Evolutionary conservation across 1,140 invertebrate species (phyloP), one percentile per base, ranked within the genome.

Genomic region (Calephelis virginiensis): DNA sequence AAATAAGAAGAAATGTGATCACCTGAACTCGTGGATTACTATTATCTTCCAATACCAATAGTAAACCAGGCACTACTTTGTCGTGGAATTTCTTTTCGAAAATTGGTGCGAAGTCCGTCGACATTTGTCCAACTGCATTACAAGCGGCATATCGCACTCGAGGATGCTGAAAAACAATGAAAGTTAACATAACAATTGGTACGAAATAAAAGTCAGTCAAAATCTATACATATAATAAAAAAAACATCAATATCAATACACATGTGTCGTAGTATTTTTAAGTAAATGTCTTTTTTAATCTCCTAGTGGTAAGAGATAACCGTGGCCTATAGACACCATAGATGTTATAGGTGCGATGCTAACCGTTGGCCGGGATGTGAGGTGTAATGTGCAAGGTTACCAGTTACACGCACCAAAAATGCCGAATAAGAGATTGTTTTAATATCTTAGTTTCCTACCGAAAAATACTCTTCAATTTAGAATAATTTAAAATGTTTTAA

Each of bases 121-220:
- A 97, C 97, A 99, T 98, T 92, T 99, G 99, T 12, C 99, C 99
- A 48, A 99, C 94, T n/a, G 98, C 98, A 92, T 99, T 99, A 84
- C 99, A 99, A 59, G 97, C 97, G 38, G 99, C 99, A 83, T 99
- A 99, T 53, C 98, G 93, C 0, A 99, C 98, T 71, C 97, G 92
- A 11, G 97, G 97, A 92, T 99, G 97, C 94, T 96, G 74, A 13
- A 90, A 92, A 75, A 72, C 11, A 61, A 64, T 28, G 2, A 43
- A 43, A 49, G 38, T 37, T 10, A 47, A 38, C 28, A 17, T 17
- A 17, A 17, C 3, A 17, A 17, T 0, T 0, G 17, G 17, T 17
- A 17, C 17, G 14, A 1, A 66, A 38, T 53, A 46, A 47, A 8
- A 50, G 46, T 62, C 8, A 48, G 37, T 43, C n/a, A 13, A 70